Base-by-base conservation (phyloP, 2,888 invertebrate genomes). In the Watsonalla cultraria region DNA sequence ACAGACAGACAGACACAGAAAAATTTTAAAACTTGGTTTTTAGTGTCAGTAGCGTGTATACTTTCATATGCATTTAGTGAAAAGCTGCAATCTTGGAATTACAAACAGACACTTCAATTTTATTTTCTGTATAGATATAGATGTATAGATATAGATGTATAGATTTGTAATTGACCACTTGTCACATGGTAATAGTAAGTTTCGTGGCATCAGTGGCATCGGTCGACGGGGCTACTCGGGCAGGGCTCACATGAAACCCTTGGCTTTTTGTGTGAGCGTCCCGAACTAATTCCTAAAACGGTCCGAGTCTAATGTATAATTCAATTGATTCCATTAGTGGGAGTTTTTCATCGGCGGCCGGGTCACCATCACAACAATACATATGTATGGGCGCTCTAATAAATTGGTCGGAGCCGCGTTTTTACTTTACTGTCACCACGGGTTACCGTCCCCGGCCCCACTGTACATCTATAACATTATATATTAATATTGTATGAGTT, bases 361-460 rank as follows among this genome's bases (percentile, higher is more conserved):
- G 67, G 66, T 72, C 70, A 70, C 72, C 72, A 67, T 73, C 74
- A 71, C 72, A 61, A 74, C 74, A 70, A 83, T 86, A 78, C 85
- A 86, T 88, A 87, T 86, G 84, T 78, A 86, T 86, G 77, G 71
- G 64, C 39, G 37, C 80, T 82, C 80, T 86, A 84, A 86, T 84
- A 83, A 83, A 86, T 86, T 84, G 77, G 66, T 55, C 54, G 65
- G 65, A 70, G 68, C 64, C 67, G 57, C 56, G 72, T 74, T 78
- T 75, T 70, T 65, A 65, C 60, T 42, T 2, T 11, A 11, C 42
- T 47, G 54, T 24, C 52, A 50, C 56, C 59, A 54, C 57, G 52
- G 53, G 51, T 13, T 47, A 39, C 50, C 39, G 46, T 13, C 47
- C 45, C 13, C 47, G 15, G 39, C 9, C 46, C 47, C 14, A 47